Evolutionary conservation across 37 sponge, comb jelly and placozoan genomes (phyloP).

Genomic region (Aphrocallistes beatrix): DNA sequence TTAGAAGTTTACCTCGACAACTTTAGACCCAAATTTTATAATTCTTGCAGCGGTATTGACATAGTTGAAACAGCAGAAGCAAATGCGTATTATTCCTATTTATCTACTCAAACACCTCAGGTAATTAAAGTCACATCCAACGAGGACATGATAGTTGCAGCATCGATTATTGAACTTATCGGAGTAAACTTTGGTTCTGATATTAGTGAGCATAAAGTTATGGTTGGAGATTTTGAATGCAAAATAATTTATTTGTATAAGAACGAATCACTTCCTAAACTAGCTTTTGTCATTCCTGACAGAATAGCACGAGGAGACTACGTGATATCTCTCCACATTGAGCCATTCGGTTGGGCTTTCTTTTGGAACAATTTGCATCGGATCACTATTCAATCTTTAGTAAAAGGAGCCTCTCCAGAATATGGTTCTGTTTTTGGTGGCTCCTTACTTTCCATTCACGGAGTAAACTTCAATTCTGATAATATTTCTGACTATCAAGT

Average conservation of each 20-base stretch:
- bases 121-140: not conserved
- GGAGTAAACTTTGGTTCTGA: not conserved
- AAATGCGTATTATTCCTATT: not conserved
- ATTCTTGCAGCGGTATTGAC: not conserved
- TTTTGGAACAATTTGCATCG: constrained; percentile 20
- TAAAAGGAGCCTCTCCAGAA: not conserved
- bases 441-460: constrained; percentile 26
- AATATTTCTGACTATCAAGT: constrained; percentile 28
- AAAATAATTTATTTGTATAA: not conserved
- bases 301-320: constrained; percentile 40
- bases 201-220: not conserved
- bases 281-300: constrained; percentile 31
- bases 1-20: not conserved
- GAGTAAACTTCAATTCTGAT: constrained; percentile 24
- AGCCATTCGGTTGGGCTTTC: constrained; percentile 50
- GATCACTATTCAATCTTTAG: not conserved
- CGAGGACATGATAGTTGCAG: not conserved
- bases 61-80: not conserved
- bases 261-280: not conserved
- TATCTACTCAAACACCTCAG: not conserved
- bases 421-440: constrained; percentile 56
- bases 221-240: not conserved
- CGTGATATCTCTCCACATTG: constrained; percentile 37
- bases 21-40: not conserved
- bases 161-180: not conserved